Base-by-base conservation (phyloP, 2,888 invertebrate genomes). In the Ichneumoninae sp. region DNA sequence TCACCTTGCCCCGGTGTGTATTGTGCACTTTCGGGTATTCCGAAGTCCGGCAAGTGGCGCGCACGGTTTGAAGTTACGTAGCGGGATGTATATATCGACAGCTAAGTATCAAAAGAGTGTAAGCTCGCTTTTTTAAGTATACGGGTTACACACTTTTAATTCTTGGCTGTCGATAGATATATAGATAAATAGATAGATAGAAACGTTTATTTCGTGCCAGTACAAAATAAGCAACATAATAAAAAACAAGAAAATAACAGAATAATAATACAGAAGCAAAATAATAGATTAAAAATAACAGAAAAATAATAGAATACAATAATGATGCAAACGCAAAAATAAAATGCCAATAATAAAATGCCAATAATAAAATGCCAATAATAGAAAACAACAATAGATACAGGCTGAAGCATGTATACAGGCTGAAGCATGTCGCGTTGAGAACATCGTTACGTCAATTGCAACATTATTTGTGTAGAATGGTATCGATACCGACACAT, bases 1-100 rank as follows among this genome's bases (percentile, higher is more conserved):
- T 89, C 88, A 89, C 87, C 90, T 90, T 88, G 89, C 69, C 68
- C 79, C 83, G 65, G 68, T 78, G 65, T 16, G 30, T 72, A 47
- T 54, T 22, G 26, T 68, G 89, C 90, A 90, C 90, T 90, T 90
- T 79, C 82, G 54, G 80, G 88, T 82, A 87, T 90, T 91, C 89
- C 83, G 89, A 90, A 90, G 87, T 87, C 90, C 83, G 75, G 75
- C 88, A 89, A 90, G 88, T 87, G 86, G 68, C 75, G 52, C 60
- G 68, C 57, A 54, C 62, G 82, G 60, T 78, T 70, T 50, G 40
- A 81, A 68, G 62, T 68, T 40, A 68, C 44, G 44, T n/a, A 50
- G 30, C 50, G 30, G 7, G 6, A n/a, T 6, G 16, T 57, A 57
- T 57, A 57, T 57, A 57, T 26, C 22, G 1, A 13, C 13, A 10